Percentiles rank a stretch among this genome's conserved stretches.
These are phyloP conservation scores for Apis mellifera DNA, from an alignment of 1,140 invertebrate species.

Conservation along the genomic window Amel_HAv3.1 CM009931.2:8276001-8276500, in stretches of 20 bases:
- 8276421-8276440: conserved; percentile 12
- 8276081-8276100: conserved; percentile 55
- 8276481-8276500: not conserved
- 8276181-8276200: conserved; percentile 15
- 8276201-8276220: conserved; percentile 9
- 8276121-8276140: conserved; percentile 67
- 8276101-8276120: conserved; percentile 73
- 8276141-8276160: conserved; percentile 68
- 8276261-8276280: conserved; percentile 48
- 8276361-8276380: conserved; percentile 14
- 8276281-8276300: conserved; percentile 49
- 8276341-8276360: not conserved
- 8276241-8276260: conserved; percentile 42
- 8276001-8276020: not conserved
- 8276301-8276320: conserved; percentile 48
- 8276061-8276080: conserved; percentile 3
- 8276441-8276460: not conserved
- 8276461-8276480: not conserved
- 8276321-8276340: conserved; percentile 36
- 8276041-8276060: conserved; percentile 54
- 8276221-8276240: not conserved
- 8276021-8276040: conserved; percentile 7
- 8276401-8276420: conserved; percentile 32
- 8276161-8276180: conserved; percentile 60
- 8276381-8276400: conserved; percentile 41